Conservation (phyloP, 1,140 invertebrate species). For the Pteromalus puparum region DNA sequence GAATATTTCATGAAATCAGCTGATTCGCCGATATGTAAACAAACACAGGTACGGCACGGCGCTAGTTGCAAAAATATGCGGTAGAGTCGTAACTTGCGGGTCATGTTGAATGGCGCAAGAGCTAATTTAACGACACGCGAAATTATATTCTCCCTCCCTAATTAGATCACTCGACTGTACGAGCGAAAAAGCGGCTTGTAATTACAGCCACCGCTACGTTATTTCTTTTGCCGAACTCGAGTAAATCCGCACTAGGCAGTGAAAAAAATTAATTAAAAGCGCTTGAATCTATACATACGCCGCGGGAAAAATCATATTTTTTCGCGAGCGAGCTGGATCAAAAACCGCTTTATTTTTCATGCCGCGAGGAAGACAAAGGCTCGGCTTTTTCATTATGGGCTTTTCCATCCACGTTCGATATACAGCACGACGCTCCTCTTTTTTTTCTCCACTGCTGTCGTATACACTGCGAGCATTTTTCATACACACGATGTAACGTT, state of each 20-base stretch:
- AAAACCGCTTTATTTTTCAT: background rate
- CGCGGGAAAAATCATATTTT: background rate
- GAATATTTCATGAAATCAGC: background rate
- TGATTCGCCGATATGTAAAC: background rate
- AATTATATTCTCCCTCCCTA: no score
- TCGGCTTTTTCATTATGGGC: background rate
- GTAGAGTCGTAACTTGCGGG: no score
- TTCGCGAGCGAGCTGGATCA: background rate
- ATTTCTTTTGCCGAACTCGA: background rate
- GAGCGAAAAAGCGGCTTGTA: no score
- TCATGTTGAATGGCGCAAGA: background rate
- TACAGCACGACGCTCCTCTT: background rate
- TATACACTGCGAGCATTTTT: background rate
- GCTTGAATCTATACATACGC: background rate
- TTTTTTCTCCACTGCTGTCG: background rate
- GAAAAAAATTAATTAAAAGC: background rate
- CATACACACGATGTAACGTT: conserved; percentile 21
- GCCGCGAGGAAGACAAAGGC: background rate
- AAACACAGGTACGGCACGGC: no score
- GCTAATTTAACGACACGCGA: no score
- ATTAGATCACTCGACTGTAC: no score
- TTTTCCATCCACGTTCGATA: conserved; percentile 4
- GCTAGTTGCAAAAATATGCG: background rate
- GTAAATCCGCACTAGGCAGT: background rate
- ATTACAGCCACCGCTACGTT: no score